Conservation (phyloP, 2,888 invertebrate species). For the Zygothrica quintamaculata region DNA sequence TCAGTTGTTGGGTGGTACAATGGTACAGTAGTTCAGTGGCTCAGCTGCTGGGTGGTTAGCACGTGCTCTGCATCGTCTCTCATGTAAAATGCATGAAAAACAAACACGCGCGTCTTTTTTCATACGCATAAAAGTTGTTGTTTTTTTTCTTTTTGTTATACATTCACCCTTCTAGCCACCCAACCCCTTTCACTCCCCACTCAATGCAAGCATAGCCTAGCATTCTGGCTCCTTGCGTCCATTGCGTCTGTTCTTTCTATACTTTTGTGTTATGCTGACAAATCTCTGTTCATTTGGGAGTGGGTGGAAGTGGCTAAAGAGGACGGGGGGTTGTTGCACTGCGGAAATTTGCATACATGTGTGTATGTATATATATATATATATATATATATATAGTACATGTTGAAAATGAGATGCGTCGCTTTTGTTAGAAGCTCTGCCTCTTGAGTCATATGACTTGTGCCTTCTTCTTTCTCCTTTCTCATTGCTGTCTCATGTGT, state of each 20-base stretch:
- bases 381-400: not conserved
- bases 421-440: slow-evolving; percentile 30
- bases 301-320: not conserved
- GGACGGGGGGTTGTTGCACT: slow-evolving; percentile 44
- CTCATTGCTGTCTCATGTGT: slow-evolving; percentile 33
- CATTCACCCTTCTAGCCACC: slow-evolving; percentile 6
- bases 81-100: slow-evolving; percentile 67
- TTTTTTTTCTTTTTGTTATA: slow-evolving; percentile 1
- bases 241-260: slow-evolving; percentile 25
- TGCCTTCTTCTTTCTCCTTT: not conserved
- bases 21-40: no score
- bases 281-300: slow-evolving; percentile 44
- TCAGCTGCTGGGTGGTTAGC: slow-evolving; percentile 30
- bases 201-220: not conserved
- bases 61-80: slow-evolving; percentile 37
- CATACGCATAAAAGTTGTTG: slow-evolving; percentile 55
- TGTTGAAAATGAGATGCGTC: slow-evolving; percentile 38
- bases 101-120: slow-evolving; percentile 66
- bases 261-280: slow-evolving; percentile 55
- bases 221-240: not conserved
- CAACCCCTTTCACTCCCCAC: not conserved
- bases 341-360: slow-evolving; percentile 57
- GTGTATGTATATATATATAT: not conserved
- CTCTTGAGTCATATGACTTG: not conserved
- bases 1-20: slow-evolving; percentile 7